A percentile compares a stretch with the other conserved stretches of the same genome.
Evolutionary conservation across 2,888 invertebrate species (phyloP).

Genomic region (Euclidia mi): DNA sequence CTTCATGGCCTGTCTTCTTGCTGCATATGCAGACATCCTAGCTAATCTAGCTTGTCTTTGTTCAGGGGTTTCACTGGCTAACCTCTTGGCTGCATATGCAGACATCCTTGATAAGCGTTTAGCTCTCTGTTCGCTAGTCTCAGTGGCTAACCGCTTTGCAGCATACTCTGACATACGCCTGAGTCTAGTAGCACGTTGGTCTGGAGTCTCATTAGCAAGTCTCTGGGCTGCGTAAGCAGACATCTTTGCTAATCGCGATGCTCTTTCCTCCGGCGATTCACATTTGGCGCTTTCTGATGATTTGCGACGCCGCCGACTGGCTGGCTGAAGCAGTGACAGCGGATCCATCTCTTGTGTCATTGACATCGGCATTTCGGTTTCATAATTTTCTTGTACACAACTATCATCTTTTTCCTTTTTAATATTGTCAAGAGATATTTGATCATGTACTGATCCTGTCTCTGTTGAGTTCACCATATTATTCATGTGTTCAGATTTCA

Average conservation of each 20-base stretch:
- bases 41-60: constrained; percentile 76
- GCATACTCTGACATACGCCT: constrained; percentile 86
- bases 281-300: constrained; percentile 58
- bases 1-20: constrained; percentile 77
- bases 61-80: constrained; percentile 82
- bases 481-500: constrained; percentile 66
- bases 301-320: constrained; percentile 58
- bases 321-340: constrained; percentile 47
- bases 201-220: constrained; percentile 81
- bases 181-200: constrained; percentile 76
- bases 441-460: constrained; percentile 54
- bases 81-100: constrained; percentile 80
- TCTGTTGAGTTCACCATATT: constrained; percentile 48
- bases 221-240: constrained; percentile 84
- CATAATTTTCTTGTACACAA: constrained; percentile 34
- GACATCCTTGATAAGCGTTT: constrained; percentile 83
- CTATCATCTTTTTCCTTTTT: constrained; percentile 64
- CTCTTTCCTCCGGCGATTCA: constrained; percentile 77
- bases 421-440: constrained; percentile 50
- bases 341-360: constrained; percentile 65
- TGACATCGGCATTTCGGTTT: constrained; percentile 45
- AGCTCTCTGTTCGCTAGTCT: constrained; percentile 80
- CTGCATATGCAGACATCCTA: constrained; percentile 85
- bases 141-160: constrained; percentile 76
- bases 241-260: constrained; percentile 80